phyloP scores from a whole-genome alignment of 2,113 vertebrate species.

The Chitala chitala region DNA sequence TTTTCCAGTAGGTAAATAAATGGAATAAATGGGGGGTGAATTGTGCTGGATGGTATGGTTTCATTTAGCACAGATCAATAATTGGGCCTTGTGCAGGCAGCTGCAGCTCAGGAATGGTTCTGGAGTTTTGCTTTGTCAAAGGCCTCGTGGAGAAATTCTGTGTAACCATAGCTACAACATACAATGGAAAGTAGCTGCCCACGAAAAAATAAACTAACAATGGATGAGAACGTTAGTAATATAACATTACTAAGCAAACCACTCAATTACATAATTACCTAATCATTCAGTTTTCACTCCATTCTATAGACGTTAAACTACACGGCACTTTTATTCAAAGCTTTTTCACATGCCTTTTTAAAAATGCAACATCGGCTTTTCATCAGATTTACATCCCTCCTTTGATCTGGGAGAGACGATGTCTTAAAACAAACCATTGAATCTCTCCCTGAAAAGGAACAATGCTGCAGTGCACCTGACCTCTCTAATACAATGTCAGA shows the following conservation, averaged over 20 bases:
- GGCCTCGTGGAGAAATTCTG: no score
- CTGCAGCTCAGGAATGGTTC: constrained; percentile 11
- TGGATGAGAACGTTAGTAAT: no score
- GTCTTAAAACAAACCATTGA: constrained; percentile 7
- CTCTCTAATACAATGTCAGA: constrained; percentile 68
- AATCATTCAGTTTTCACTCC: background rate
- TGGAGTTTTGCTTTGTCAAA: no score
- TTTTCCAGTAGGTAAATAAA: background rate
- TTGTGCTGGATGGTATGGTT: background rate
- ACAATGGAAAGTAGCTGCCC: no score
- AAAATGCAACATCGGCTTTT: background rate
- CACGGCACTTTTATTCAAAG: background rate
- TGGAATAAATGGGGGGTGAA: background rate
- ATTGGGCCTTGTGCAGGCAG: background rate
- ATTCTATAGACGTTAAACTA: background rate
- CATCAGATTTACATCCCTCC: background rate
- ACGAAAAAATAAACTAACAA: no score
- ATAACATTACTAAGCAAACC: no score
- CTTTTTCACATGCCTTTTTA: background rate
- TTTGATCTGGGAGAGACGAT: constrained; percentile 11
- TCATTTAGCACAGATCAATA: constrained; percentile 9
- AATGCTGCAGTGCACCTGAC: constrained; percentile 71
- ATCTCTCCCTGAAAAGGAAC: constrained; percentile 56
- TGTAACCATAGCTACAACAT: no score
- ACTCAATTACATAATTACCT: no score